Conservation (phyloP, 2,888 invertebrate genomes). For the Agonopterix arenella region DNA sequence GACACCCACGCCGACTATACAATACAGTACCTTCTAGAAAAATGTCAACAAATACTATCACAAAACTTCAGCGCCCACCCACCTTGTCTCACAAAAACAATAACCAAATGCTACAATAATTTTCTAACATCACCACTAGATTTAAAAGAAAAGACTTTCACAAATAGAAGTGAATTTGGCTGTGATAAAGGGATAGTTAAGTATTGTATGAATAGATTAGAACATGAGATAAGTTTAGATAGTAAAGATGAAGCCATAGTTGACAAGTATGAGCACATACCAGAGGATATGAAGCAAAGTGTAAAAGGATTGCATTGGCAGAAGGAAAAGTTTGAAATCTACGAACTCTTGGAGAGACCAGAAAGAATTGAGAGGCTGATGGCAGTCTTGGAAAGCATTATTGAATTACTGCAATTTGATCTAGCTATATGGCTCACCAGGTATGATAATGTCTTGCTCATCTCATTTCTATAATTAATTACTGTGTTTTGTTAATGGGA, state of each 20-base stretch:
- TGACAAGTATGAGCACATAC: slow-evolving; percentile 44
- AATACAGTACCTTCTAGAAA: slow-evolving; percentile 39
- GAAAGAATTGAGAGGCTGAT: slow-evolving; percentile 71
- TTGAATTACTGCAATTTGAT: slow-evolving; percentile 74
- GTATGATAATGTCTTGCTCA: slow-evolving; percentile 22
- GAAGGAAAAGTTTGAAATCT: slow-evolving; percentile 59
- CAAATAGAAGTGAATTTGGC: slow-evolving; percentile 46
- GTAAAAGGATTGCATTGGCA: slow-evolving; percentile 57
- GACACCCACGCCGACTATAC: slow-evolving; percentile 40
- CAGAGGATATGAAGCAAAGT: slow-evolving; percentile 48
- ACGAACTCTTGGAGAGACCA: slow-evolving; percentile 44
- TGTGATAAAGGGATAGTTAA: slow-evolving; percentile 50
- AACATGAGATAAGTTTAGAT: slow-evolving; percentile 47
- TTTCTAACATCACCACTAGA: slow-evolving; percentile 55
- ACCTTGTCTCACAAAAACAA: slow-evolving; percentile 41
- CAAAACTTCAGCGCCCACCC: slow-evolving; percentile 55
- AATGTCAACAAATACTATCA: slow-evolving; percentile 50
- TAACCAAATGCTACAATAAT: slow-evolving; percentile 47
- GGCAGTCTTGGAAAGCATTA: slow-evolving; percentile 62
- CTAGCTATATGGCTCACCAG: slow-evolving; percentile 74
- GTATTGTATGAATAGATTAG: slow-evolving; percentile 57
- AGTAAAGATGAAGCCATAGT: slow-evolving; percentile 50
- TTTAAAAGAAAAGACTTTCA: slow-evolving; percentile 43
- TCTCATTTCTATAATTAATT: too few relatives aligned
- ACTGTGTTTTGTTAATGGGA: too few relatives aligned